A percentile compares a stretch with the other conserved stretches of the same genome.
Conservation (phyloP, 1,140 invertebrate genomes). For the Rhyacophila brunnea region DNA sequence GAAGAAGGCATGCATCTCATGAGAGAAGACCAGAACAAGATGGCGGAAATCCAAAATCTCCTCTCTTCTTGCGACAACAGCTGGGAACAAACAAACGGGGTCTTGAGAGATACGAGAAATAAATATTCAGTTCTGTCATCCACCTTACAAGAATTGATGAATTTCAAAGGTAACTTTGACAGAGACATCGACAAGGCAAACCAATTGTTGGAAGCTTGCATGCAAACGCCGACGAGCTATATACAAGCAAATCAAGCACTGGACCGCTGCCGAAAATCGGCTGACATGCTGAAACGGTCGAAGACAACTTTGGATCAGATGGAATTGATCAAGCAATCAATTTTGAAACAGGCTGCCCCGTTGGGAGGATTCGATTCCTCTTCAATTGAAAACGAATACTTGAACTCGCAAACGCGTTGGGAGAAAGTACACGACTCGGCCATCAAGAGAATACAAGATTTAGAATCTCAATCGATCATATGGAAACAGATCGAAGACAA, state of each 20-base stretch:
- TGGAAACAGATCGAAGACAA: conserved; percentile 90
- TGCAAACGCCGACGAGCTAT: conserved; percentile 64
- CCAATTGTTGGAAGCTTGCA: conserved; percentile 57
- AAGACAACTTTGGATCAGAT: conserved; percentile 74
- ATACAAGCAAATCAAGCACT: conserved; percentile 61
- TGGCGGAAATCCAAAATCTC: conserved; percentile 74
- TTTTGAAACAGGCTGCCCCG: conserved; percentile 70
- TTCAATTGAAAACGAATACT: conserved; percentile 64
- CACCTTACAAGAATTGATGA: conserved; percentile 73
- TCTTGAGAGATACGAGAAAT: conserved; percentile 71
- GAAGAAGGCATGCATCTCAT: conserved; percentile 74
- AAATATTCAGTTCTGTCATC: conserved; percentile 71
- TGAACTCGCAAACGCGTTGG: conserved; percentile 67
- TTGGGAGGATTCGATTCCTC: conserved; percentile 70
- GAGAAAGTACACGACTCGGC: conserved; percentile 70
- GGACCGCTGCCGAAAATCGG: conserved; percentile 72
- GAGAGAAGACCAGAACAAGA: conserved; percentile 76
- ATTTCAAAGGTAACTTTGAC: conserved; percentile 66
- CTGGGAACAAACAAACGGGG: conserved; percentile 75
- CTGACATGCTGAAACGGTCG: conserved; percentile 71
- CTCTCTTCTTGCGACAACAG: conserved; percentile 72
- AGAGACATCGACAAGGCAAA: conserved; percentile 67
- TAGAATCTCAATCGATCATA: conserved; percentile 84
- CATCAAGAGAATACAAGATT: conserved; percentile 69
- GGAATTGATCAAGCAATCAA: conserved; percentile 68